These are phyloP conservation scores for Cheilosia soror DNA, from an alignment of 2,888 invertebrate species.

Conservation along the genomic window DNA sequence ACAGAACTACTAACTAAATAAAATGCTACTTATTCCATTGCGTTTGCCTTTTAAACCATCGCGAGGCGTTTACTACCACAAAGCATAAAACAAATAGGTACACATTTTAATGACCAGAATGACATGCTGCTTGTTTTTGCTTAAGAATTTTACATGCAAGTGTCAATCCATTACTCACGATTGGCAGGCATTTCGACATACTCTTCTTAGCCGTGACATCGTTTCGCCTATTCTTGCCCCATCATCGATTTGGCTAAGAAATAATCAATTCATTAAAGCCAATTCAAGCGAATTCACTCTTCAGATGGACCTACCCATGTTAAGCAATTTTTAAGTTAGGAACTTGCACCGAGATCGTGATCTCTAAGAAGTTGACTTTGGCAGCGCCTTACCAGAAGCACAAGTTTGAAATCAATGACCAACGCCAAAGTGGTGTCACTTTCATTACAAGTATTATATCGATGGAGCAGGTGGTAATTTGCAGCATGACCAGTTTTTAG, in stretches of 20 bases:
- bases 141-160: conserved; percentile 49
- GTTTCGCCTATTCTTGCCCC: conserved; percentile 34
- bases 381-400: conserved; percentile 1
- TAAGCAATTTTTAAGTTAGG: background rate
- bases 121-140: background rate
- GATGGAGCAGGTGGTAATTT: conserved; percentile 4
- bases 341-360: background rate
- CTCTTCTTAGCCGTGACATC: conserved; percentile 61
- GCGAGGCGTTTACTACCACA: background rate
- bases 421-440: conserved; percentile 40
- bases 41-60: background rate
- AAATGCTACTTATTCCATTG: background rate
- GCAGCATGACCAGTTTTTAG: conserved; percentile 59
- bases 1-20: background rate
- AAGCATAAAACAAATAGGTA: background rate
- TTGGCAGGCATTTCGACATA: conserved; percentile 40
- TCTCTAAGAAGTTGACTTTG: background rate
- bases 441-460: background rate
- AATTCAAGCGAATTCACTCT: conserved; percentile 28
- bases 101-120: background rate
- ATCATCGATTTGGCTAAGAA: conserved; percentile 37
- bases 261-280: background rate
- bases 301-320: background rate
- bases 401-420: conserved; percentile 18
- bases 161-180: conserved; percentile 22